Evolutionary conservation across 2,113 vertebrate species (phyloP).

Genomic region (Hippocampus barbouri): DNA sequence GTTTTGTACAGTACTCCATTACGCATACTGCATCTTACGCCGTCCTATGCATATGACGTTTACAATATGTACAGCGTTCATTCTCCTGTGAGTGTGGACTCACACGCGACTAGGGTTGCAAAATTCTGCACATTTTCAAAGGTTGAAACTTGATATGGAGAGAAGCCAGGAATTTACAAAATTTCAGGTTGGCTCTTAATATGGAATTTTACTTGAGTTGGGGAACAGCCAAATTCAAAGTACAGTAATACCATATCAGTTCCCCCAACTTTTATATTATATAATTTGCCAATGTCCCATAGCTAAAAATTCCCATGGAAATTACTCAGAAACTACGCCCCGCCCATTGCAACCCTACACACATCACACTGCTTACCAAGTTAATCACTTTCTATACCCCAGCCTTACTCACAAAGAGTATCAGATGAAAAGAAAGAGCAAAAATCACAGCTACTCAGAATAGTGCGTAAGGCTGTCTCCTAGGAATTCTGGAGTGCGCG

Average conservation of each 20-base stretch:
- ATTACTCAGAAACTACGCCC: not conserved
- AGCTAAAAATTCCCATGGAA: not conserved
- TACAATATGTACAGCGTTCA: constrained; percentile 81
- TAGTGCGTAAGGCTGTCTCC: constrained; percentile 46
- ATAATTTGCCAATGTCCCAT: too few relatives aligned
- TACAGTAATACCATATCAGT: too few relatives aligned
- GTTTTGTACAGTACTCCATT: constrained; percentile 83
- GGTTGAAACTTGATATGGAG: not conserved
- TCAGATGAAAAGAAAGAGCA: constrained; percentile 54
- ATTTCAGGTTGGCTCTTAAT: not conserved
- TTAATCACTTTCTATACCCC: constrained; percentile 29
- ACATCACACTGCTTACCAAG: not conserved
- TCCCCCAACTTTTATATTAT: too few relatives aligned
- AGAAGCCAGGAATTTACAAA: not conserved
- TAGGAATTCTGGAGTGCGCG: constrained; percentile 40
- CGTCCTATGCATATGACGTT: not conserved
- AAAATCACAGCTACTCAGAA: constrained; percentile 56
- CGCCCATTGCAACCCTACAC: not conserved
- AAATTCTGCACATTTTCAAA: not conserved
- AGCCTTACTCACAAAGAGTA: constrained; percentile 46
- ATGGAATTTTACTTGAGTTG: not conserved
- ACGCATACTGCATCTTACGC: constrained; percentile 2
- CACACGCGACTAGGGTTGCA: not conserved
- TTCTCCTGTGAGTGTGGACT: constrained; percentile 55
- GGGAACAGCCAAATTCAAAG: not conserved